phyloP scores from a whole-genome alignment of 2,888 invertebrate genomes.

The Heliconius cydno region DNA sequence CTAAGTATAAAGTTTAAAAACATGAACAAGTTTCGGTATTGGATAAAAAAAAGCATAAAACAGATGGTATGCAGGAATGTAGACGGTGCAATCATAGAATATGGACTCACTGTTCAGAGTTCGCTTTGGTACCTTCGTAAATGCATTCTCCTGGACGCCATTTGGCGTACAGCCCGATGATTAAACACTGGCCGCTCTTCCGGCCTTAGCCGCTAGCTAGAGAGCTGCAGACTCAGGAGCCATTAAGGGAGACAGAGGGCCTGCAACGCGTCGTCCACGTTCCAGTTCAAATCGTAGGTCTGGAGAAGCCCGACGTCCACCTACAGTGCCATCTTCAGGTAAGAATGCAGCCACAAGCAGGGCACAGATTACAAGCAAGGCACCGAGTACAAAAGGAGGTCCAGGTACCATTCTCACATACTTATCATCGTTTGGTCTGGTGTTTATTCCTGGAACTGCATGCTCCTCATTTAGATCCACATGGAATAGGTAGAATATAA shows the following conservation, averaged over 20 bases:
- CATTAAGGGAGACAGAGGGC: conserved; percentile 91
- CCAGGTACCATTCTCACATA: conserved; percentile 93
- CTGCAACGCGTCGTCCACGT: conserved; percentile 89
- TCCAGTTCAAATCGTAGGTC: conserved; percentile 93
- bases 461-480: conserved; percentile 96
- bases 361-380: conserved; percentile 97
- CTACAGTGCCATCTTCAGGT: conserved; percentile 84
- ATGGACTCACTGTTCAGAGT: conserved; percentile 63
- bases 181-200: conserved; percentile 78
- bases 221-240: conserved; percentile 90
- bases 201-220: conserved; percentile 80
- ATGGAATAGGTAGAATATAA: conserved; percentile 99
- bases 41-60: conserved; percentile 57
- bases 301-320: conserved; percentile 81
- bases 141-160: conserved; percentile 60
- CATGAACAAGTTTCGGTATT: conserved; percentile 55
- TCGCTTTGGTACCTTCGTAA: conserved; percentile 75
- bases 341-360: conserved; percentile 95
- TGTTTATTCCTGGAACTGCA: conserved; percentile 55
- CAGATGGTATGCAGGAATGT: conserved; percentile 64
- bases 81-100: conserved; percentile 58
- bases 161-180: conserved; percentile 58
- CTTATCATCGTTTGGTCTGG: conserved; percentile 75
- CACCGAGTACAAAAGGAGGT: conserved; percentile 99
- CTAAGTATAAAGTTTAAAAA: conserved; percentile 76